Percentiles rank a stretch among this genome's conserved stretches.
These are phyloP conservation scores for Bilobella aurantiaca DNA, from an alignment of 1,140 invertebrate genomes.

Conservation along the genomic window DNA sequence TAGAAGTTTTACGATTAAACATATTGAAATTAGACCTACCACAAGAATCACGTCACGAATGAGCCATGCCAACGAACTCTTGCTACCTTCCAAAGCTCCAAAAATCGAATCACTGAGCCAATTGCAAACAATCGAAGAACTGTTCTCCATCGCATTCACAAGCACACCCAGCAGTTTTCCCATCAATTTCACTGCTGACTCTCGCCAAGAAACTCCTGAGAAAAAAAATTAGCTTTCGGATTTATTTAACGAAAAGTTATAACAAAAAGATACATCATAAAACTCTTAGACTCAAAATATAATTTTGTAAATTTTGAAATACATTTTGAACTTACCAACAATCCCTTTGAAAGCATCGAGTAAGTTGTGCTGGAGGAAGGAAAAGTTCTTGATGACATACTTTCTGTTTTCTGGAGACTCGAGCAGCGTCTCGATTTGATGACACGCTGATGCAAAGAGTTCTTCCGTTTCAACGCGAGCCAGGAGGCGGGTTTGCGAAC, in stretches of 20 bases:
- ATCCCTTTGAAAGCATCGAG: slow-evolving; percentile 21
- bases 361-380: slow-evolving; percentile 9
- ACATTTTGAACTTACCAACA: slow-evolving; percentile 14
- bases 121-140: not conserved
- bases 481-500: slow-evolving; percentile 13
- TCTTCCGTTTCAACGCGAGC: slow-evolving; percentile 23
- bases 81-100: not conserved
- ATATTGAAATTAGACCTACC: slow-evolving; percentile 5
- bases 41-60: not conserved
- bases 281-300: no score
- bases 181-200: slow-evolving; percentile 9
- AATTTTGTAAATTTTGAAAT: slow-evolving; percentile 2
- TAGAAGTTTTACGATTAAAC: not conserved
- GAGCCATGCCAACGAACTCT: not conserved
- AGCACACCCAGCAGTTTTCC: slow-evolving; percentile 19
- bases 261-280: no score
- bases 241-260: not conserved
- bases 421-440: slow-evolving; percentile 24
- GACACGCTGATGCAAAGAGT: slow-evolving; percentile 19
- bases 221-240: slow-evolving; percentile 10
- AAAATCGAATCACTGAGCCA: not conserved
- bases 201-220: slow-evolving; percentile 21
- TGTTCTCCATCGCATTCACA: slow-evolving; percentile 14
- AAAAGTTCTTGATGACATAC: slow-evolving; percentile 25
- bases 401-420: slow-evolving; percentile 20